phyloP scores from a whole-genome alignment of 2,113 vertebrate species.

The Labeo rohita region DNA sequence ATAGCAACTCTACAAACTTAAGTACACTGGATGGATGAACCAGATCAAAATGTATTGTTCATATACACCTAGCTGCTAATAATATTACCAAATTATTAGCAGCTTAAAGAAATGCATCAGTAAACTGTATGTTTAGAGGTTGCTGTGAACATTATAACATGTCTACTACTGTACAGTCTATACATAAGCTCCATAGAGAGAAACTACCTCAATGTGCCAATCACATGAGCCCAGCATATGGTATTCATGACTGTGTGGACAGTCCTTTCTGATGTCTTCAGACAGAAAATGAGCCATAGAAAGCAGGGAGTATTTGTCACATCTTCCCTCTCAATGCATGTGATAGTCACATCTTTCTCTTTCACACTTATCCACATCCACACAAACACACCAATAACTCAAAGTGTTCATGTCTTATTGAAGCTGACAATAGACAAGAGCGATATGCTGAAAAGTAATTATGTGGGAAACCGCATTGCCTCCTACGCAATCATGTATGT shows the following conservation, averaged over 20 bases:
- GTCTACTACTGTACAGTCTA: background rate
- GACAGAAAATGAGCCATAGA: background rate
- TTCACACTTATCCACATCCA: constrained; percentile 12
- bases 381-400: constrained; percentile 34
- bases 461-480: constrained; percentile 72
- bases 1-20: background rate
- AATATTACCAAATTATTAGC: background rate
- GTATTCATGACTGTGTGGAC: background rate
- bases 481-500: constrained; percentile 74
- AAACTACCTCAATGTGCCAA: background rate
- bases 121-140: background rate
- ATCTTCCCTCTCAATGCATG: background rate
- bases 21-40: background rate
- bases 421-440: constrained; percentile 73
- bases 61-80: no score
- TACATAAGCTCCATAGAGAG: background rate
- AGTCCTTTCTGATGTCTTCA: constrained; percentile 2
- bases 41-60: no score
- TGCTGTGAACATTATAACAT: background rate
- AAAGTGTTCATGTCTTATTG: constrained; percentile 61
- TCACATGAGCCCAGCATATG: background rate
- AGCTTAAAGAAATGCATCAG: background rate
- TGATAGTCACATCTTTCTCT: constrained; percentile 23
- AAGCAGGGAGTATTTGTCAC: background rate
- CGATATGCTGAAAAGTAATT: constrained; percentile 69